These are phyloP conservation scores for Gymnogyps californianus DNA, from an alignment of 2,113 vertebrate species.

Conservation along the genomic window DNA sequence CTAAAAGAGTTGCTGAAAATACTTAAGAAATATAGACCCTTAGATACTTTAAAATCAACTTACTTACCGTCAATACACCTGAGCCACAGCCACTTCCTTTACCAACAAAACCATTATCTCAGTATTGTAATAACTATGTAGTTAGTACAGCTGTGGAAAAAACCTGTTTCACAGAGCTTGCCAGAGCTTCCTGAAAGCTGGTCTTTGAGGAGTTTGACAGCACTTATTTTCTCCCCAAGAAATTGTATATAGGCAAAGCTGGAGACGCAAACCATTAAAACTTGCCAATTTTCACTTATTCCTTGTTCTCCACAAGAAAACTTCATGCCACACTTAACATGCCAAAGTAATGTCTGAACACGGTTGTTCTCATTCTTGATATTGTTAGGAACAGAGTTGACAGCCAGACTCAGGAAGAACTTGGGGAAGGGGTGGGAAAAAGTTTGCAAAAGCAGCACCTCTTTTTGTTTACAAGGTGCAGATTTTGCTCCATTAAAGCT, in stretches of 20 bases:
- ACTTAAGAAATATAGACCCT: neutral
- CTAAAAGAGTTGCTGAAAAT: neutral
- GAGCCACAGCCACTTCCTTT: constrained; percentile 17
- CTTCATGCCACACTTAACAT: neutral
- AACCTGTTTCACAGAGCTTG: neutral
- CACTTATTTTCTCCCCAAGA: neutral
- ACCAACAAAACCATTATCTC: neutral
- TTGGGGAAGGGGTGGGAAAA: neutral
- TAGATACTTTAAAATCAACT: neutral
- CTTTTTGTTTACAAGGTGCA: neutral
- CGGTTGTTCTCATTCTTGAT: neutral
- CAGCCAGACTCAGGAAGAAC: neutral
- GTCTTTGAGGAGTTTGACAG: neutral
- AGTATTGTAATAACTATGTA: neutral
- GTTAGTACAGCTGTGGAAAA: neutral
- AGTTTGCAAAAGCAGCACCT: neutral
- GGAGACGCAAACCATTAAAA: neutral
- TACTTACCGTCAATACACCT: neutral
- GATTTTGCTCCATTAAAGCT: neutral
- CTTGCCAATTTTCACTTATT: neutral
- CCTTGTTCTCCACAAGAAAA: neutral
- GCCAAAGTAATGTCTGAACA: neutral
- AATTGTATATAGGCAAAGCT: neutral
- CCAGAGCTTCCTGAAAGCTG: neutral
- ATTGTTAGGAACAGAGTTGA: neutral